These are phyloP conservation scores for Carassius auratus DNA, from an alignment of 2,113 vertebrate species.

Conservation along the genomic window DNA sequence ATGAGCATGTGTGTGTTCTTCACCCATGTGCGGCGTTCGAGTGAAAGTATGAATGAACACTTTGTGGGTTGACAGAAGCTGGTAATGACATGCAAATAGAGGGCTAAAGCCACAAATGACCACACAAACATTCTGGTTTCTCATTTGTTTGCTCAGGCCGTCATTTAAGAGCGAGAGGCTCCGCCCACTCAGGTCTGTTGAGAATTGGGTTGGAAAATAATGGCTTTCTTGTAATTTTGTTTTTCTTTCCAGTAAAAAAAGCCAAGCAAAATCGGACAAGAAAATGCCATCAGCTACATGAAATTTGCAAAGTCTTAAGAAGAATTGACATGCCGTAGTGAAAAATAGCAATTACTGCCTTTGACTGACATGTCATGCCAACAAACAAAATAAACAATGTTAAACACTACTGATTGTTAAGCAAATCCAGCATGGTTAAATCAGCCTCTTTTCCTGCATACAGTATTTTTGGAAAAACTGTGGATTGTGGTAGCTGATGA, in stretches of 20 bases:
- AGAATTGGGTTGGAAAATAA: conserved; percentile 36
- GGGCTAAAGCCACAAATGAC: conserved; percentile 72
- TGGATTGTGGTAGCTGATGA: conserved; percentile 4
- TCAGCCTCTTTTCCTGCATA: neutral
- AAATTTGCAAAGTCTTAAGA: conserved; percentile 5
- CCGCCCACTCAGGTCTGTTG: conserved; percentile 20
- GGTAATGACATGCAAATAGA: conserved; percentile 77
- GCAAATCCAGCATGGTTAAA: conserved; percentile 1
- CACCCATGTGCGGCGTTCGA: conserved; percentile 24
- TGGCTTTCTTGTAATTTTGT: conserved; percentile 42
- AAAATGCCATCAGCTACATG: conserved; percentile 35
- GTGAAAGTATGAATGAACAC: conserved; percentile 69
- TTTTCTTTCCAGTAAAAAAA: conserved; percentile 17
- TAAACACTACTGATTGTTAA: conserved; percentile 30
- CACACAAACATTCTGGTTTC: conserved; percentile 73
- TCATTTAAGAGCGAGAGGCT: conserved; percentile 62
- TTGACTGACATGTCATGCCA: conserved; percentile 19
- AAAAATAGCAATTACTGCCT: neutral
- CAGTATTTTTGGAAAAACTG: conserved; percentile 22
- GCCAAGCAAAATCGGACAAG: conserved; percentile 37
- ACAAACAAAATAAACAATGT: conserved; percentile 30
- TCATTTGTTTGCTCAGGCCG: conserved; percentile 64
- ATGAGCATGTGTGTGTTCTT: conserved; percentile 33
- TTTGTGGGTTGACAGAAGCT: conserved; percentile 66
- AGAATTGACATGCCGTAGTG: conserved; percentile 20